Evolutionary conservation across 2,113 vertebrate species (phyloP), one percentile per base, ranked within the genome.

Genomic region (Oreochromis aureus): DNA sequence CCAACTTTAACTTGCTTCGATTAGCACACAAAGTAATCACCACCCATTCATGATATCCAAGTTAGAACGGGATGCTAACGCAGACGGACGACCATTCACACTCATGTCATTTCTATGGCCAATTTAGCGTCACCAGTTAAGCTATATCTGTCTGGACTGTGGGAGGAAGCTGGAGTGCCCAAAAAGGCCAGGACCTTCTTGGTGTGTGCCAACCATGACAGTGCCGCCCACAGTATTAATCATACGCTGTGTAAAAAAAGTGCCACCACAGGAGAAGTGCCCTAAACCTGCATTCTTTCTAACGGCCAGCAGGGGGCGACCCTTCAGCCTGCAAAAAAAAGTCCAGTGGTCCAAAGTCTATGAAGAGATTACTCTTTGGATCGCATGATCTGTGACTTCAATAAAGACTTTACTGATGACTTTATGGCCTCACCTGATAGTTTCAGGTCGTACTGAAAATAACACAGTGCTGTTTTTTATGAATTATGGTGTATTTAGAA

Each of bases 141-240:
- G 19, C 63, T 69, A 19, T n/a, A 0, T 44, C 36, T 71, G 7
- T 24, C 12, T 71, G 36, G 36, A 71, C 36, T 15, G n/a, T 15
- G 63, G 36, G 41, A 1, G 41, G 63, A 69, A 44, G 34, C 34
- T n/a, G 12, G 61, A 41, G n/a, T 22, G 34, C 63, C 36, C n/a
- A 10, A 39, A 44, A 71, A 71, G 36, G 7, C 63, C 22, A 71
- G 11, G 12, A 24, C 36, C 19, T 41, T 13, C 63, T 69, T 41
- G 36, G 0, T 41, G 6, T 41, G 5, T 41, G 34, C 0, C 63
- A 3, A 69, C 59, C 32, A 63, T 36, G 0, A 63, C 11, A 69
- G 34, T 41, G 7, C 63, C 22, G 12, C 63, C 12, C 63, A 41
- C 63, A 71, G 22, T 71, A 71, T 71, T 71, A 71, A 71, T 41